Evolutionary conservation across 2,888 invertebrate genomes (phyloP), one percentile per base, ranked within the genome.

Genomic region (Platerodrilus igneus): DNA sequence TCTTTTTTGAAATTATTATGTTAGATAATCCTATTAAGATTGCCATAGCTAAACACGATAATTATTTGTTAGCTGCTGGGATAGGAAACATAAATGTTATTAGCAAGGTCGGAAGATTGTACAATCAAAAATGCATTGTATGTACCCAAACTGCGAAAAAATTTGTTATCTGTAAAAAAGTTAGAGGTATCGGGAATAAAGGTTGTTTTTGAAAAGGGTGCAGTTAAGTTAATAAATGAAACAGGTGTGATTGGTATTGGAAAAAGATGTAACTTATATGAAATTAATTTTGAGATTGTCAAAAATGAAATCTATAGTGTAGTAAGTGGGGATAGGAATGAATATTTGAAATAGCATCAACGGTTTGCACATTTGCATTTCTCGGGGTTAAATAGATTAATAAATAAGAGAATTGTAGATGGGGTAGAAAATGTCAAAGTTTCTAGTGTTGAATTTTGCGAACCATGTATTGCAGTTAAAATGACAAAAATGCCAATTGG

Each of bases 281-380:
- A 22, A 22, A 22, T 22, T 22, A 22, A n/a, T n/a, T 22, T 22
- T 22, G 22, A 22, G n/a, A 10, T 22, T 22, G 22, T 22, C 4
- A 22, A 22, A 22, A 8, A 22, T 22, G 22, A 22, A 22, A 9
- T 8, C 10, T 10, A 22, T 9, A 22, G 3, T 22, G 22, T 22
- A 7, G 10, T 22, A 10, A n/a, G n/a, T n/a, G 5, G n/a, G n/a
- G 22, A 22, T 4, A n/a, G 8, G n/a, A 22, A 22, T 22, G 22
- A 22, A 3, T 22, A 9, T 22, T 9, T 3, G 14, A 26, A 13
- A 11, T n/a, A 14, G 26, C 26, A 26, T 11, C 11, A 9, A 26
- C 11, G 26, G 13, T 26, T 26, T 10, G 26, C 26, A n/a, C 26
- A 26, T 26, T 26, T 26, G 14, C 11, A 26, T 6, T 26, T 11